These are phyloP conservation scores for Radopholus similis DNA, from an alignment of 1,140 invertebrate genomes.

Conservation along the genomic window DNA sequence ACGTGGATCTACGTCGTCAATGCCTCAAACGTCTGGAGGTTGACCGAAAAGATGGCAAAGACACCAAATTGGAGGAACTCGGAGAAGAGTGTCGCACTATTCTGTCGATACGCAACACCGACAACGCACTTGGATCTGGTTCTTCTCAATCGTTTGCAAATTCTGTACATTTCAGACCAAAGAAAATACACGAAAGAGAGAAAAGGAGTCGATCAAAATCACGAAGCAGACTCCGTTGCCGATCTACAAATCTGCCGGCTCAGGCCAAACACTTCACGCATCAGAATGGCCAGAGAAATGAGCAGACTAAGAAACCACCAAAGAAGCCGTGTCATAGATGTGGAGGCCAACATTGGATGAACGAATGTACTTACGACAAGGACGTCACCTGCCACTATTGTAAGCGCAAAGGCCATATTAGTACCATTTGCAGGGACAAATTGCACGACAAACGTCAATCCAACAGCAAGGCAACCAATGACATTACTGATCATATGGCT, in stretches of 20 bases:
- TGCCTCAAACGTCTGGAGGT: not conserved
- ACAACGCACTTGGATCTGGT: not conserved
- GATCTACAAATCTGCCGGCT: not conserved
- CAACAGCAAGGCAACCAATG: no score
- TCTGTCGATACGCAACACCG: not conserved
- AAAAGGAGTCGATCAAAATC: not conserved
- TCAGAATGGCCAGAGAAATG: no score
- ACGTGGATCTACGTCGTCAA: not conserved
- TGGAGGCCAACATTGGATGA: not conserved
- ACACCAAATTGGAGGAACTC: slow-evolving; percentile 6
- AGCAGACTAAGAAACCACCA: not conserved
- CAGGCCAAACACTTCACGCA: not conserved
- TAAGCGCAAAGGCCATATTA: not conserved
- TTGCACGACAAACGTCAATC: not conserved
- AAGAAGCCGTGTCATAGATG: not conserved
- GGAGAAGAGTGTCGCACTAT: not conserved
- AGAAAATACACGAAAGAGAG: not conserved
- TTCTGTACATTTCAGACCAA: not conserved
- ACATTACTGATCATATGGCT: not conserved
- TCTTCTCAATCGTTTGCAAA: not conserved
- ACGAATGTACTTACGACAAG: not conserved
- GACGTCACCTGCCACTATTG: not conserved
- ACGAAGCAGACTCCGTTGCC: not conserved
- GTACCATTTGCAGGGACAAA: not conserved
- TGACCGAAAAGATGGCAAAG: not conserved